Percentiles rank a stretch among this genome's conserved stretches.
Evolutionary conservation across 2,797 vertebrate species (phyloP).

Genomic region (Xiphorhynchus erythropygius): DNA sequence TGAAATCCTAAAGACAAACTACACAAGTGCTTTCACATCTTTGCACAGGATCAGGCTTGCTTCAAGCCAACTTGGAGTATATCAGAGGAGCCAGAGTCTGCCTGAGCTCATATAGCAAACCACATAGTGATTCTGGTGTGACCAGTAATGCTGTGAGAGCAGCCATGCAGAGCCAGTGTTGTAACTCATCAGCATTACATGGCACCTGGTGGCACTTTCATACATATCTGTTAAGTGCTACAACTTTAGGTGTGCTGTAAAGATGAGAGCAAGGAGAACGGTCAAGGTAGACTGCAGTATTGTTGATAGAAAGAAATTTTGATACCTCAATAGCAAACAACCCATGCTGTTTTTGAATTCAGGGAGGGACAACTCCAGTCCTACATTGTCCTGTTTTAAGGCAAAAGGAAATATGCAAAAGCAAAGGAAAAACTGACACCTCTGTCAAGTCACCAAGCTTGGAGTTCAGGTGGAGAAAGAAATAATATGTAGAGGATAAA

Average conservation of each 20-base stretch:
- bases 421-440: neutral
- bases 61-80: neutral
- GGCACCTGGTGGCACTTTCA: neutral
- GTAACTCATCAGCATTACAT: neutral
- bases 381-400: neutral
- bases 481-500: neutral
- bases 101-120: neutral
- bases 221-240: fast-evolving
- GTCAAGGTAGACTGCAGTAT: neutral
- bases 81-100: neutral
- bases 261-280: neutral
- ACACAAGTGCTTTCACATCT: neutral
- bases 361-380: neutral
- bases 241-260: neutral
- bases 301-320: neutral
- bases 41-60: neutral
- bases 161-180: neutral
- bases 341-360: neutral
- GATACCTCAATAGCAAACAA: neutral
- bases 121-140: neutral
- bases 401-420: neutral
- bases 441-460: neutral
- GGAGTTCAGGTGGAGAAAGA: neutral
- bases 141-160: fast-evolving
- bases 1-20: neutral